Evolutionary conservation across 2,888 invertebrate genomes (phyloP).

Genomic region (Leptopterna dolabrata): DNA sequence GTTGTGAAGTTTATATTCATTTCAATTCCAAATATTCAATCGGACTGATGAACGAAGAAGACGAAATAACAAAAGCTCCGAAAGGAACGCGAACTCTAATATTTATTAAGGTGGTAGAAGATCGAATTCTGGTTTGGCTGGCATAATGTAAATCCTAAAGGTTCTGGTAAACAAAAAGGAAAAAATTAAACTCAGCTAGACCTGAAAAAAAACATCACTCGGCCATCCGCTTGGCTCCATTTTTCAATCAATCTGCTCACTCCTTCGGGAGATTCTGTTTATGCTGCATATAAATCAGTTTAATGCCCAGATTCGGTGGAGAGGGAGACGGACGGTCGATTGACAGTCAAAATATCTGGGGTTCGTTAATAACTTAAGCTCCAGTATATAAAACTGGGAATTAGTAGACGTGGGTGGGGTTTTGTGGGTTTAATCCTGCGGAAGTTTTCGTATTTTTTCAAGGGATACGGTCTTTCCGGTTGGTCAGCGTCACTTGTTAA

Average conservation of each 20-base stretch:
- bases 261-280: slow-evolving; percentile 1
- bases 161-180: slow-evolving; percentile 1
- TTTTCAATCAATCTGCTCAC: neutral
- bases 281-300: slow-evolving; percentile 18
- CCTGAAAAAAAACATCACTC: neutral
- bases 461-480: neutral
- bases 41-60: neutral
- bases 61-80: neutral
- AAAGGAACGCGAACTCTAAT: neutral
- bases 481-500: neutral
- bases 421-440: neutral
- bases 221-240: neutral
- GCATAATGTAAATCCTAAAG: slow-evolving; percentile 23
- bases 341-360: neutral
- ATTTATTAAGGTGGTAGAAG: slow-evolving; percentile 12
- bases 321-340: neutral
- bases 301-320: neutral
- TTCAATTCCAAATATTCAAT: neutral
- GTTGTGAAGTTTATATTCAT: neutral
- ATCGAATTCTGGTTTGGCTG: slow-evolving; percentile 9
- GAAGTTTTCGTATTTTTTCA: neutral
- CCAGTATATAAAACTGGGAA: neutral
- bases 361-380: neutral
- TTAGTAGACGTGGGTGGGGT: neutral
- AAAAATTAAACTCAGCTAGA: neutral